Base-by-base conservation (phyloP, 2,113 vertebrate species). In the Pyrgilauda ruficollis region DNA sequence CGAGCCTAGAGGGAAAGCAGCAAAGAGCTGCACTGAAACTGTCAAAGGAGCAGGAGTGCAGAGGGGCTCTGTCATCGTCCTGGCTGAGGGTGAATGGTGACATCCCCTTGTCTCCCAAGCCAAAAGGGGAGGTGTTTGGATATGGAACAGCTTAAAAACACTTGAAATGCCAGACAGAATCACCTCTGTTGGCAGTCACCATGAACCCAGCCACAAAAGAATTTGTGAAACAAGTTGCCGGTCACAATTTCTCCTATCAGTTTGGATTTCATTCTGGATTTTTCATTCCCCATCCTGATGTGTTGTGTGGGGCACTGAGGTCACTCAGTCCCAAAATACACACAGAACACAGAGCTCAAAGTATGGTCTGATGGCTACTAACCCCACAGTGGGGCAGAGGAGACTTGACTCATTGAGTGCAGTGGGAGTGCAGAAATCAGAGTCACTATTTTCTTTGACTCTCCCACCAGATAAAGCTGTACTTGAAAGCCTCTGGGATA, bases 1-100 rank as follows among this genome's bases (percentile, higher is more conserved):
- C 99, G 99, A 47, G 99, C 99, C 99, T 99, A 70, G 10, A 53
- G 46, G 55, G 35, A 85, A 96, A 35, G 55, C 2, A 55, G 27
- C 39, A 26, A 33, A 63, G n/a, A 68, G 52, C 6, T 11, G 1
- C 6, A 0, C 0, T 61, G 53, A 61, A 88, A 43, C 11, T 26
- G 3, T 9, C 1, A 2, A 37, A 15, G 8, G 22, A 73, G 39
- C 11, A 50, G 66, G 37, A 79, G 15, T 2, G 0, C 7, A 11
- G 27, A 75, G 39, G 23, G 74, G 13, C 4, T 62, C 22, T 33
- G 20, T 12, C 31, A 9, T 10, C 2, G 2, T 18, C 35, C 17
- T 23, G 35, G 27, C 50, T 63, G 46, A 50, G 37, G 44, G 13
- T 49, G n/a, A 41, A 7, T 4, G 7, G 44, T 21, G 56, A 52